A percentile compares a stretch with the other conserved stretches of the same genome.
Evolutionary conservation across 2,888 invertebrate species (phyloP).

Genomic region (Schrankia costaestrigalis): DNA sequence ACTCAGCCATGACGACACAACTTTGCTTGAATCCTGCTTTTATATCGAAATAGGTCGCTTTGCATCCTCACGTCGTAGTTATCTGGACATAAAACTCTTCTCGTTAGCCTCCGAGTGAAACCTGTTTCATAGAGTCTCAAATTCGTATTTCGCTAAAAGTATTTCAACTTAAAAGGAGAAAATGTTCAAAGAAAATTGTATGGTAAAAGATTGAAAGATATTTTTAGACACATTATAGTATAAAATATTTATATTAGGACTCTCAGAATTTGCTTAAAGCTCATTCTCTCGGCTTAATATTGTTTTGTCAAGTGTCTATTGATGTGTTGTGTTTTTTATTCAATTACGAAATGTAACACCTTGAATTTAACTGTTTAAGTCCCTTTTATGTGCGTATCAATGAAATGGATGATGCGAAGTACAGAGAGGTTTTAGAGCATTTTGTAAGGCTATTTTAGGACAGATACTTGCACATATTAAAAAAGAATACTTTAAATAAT

Average conservation of each 20-base stretch:
- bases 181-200: constrained; percentile 20
- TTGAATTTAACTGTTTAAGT: no score
- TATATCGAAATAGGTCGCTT: no score
- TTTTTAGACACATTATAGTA: constrained; percentile 17
- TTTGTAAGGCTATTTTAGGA: no score
- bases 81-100: constrained; percentile 7
- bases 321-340: no score
- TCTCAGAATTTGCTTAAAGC: constrained; percentile 22
- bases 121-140: constrained; percentile 16
- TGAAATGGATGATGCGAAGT: no score
- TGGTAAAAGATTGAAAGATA: constrained; percentile 15
- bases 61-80: constrained; percentile 5
- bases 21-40: no score
- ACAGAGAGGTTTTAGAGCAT: no score
- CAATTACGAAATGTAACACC: no score
- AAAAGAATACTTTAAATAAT: no score
- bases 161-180: constrained; percentile 15
- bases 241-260: constrained; percentile 26
- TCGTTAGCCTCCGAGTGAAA: constrained; percentile 16
- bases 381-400: no score
- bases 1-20: no score
- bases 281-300: constrained; percentile 16
- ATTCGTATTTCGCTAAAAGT: constrained; percentile 15
- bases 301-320: constrained; percentile 17
- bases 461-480: no score